Conservation (phyloP, 2,113 vertebrate species). For the Talpa occidentalis region DNA sequence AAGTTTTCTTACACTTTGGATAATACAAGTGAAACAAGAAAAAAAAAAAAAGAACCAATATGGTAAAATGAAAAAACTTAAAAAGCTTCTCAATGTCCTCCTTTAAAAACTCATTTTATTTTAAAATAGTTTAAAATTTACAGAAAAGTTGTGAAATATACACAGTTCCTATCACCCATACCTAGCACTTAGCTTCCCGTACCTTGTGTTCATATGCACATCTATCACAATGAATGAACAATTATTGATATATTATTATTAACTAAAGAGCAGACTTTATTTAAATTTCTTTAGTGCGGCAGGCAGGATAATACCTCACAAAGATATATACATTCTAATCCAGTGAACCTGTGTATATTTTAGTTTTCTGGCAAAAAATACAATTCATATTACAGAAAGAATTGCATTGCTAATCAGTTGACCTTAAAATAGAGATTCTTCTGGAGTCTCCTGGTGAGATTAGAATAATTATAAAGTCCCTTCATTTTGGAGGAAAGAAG, state of each 20-base stretch:
- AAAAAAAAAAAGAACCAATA: not conserved
- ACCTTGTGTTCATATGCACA: not conserved
- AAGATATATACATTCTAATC: not conserved
- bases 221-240: not conserved
- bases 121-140: not conserved
- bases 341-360: not conserved
- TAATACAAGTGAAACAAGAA: not conserved
- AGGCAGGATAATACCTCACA: not conserved
- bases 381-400: not conserved
- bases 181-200: not conserved
- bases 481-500: not conserved
- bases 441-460: not conserved
- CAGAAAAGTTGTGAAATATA: not conserved
- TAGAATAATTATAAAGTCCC: not conserved
- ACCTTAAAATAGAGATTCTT: not conserved
- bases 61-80: not conserved
- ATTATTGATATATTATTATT: not conserved
- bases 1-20: not conserved
- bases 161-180: not conserved
- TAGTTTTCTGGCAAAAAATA: not conserved
- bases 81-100: not conserved
- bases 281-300: not conserved
- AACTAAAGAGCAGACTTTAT: not conserved
- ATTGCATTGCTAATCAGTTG: not conserved
- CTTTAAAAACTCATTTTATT: not conserved